Percentiles rank a stretch among this genome's conserved stretches.
These are phyloP conservation scores for Drepanosiphum platanoidis DNA, from an alignment of 2,888 invertebrate genomes.

Conservation along the genomic window DNA sequence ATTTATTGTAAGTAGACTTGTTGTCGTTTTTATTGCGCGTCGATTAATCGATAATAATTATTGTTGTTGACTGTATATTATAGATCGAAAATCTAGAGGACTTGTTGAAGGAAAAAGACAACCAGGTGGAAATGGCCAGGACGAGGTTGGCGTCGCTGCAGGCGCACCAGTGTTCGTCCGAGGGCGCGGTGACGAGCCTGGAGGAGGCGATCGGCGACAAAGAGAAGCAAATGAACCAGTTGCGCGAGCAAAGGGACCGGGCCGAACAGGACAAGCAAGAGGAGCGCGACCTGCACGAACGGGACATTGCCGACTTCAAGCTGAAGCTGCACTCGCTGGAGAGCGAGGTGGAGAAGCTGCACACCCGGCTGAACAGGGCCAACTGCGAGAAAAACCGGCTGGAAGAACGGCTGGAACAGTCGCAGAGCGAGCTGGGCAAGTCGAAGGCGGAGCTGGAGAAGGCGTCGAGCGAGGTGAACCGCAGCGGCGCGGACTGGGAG, in stretches of 20 bases:
- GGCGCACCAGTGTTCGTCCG: constrained; percentile 92
- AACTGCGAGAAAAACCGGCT: constrained; percentile 90
- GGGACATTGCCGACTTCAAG: constrained; percentile 93
- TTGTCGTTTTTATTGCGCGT: constrained; percentile 62
- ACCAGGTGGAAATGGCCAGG: constrained; percentile 94
- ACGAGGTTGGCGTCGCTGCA: constrained; percentile 91
- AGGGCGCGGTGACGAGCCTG: constrained; percentile 89
- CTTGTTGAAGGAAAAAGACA: constrained; percentile 95
- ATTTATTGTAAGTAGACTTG: constrained; percentile 52
- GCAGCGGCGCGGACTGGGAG: constrained; percentile 90
- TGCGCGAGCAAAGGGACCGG: constrained; percentile 92
- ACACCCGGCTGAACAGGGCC: constrained; percentile 86
- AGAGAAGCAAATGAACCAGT: constrained; percentile 95
- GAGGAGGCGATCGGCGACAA: constrained; percentile 97
- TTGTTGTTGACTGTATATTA: constrained; percentile 18
- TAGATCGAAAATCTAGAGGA: constrained; percentile 98
- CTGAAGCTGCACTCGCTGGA: constrained; percentile 91
- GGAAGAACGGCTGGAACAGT: constrained; percentile 90
- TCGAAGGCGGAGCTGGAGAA: constrained; percentile 94
- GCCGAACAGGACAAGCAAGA: constrained; percentile 96
- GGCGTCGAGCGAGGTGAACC: constrained; percentile 87
- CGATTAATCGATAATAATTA: constrained; percentile 7
- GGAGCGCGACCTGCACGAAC: constrained; percentile 83
- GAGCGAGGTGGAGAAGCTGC: constrained; percentile 89
- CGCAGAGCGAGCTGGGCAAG: constrained; percentile 92